Evolutionary conservation across 2,113 vertebrate genomes (phyloP).

Genomic region (Sitta europaea): DNA sequence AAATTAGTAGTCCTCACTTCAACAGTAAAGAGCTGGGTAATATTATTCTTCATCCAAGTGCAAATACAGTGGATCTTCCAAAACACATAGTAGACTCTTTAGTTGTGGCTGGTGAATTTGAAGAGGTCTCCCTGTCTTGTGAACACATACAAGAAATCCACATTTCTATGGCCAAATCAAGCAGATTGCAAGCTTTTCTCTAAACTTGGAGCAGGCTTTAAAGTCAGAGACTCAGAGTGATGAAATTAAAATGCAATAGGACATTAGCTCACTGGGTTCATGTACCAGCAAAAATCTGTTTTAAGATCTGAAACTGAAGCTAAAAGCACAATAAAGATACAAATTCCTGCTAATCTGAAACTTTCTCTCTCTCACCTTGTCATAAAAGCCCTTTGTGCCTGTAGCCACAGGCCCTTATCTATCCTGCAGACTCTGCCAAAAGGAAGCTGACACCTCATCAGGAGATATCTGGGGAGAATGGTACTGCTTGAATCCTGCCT

Average conservation of each 20-base stretch:
- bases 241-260: conserved; percentile 41
- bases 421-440: conserved; percentile 45
- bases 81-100: neutral
- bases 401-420: conserved; percentile 55
- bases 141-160: neutral
- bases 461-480: conserved; percentile 56
- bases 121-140: neutral
- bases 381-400: conserved; percentile 63
- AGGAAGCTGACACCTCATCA: conserved; percentile 67
- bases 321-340: conserved; percentile 65
- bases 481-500: conserved; percentile 46
- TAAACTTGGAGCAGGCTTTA: neutral
- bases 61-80: neutral
- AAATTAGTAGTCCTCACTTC: neutral
- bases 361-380: conserved; percentile 64
- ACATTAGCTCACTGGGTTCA: conserved; percentile 51
- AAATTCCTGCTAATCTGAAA: conserved; percentile 62
- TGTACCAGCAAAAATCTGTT: conserved; percentile 27
- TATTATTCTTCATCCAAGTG: neutral
- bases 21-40: neutral
- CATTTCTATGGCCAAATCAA: neutral
- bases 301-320: conserved; percentile 47
- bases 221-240: conserved; percentile 1
- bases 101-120: neutral
- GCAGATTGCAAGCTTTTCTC: neutral